Base-by-base conservation (phyloP, 1,140 invertebrate genomes). In the Hormaphis cornu region DNA sequence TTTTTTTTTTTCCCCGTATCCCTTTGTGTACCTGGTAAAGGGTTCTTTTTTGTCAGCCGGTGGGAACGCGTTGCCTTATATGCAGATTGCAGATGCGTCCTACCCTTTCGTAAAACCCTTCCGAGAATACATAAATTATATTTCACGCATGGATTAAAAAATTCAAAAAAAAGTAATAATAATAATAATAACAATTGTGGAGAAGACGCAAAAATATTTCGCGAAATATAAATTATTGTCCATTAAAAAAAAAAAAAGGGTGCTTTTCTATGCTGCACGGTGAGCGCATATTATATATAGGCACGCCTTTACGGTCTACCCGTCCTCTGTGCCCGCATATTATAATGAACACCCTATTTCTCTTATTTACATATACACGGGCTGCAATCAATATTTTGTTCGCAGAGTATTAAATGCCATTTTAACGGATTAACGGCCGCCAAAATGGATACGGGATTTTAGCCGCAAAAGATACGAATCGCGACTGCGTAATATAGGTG, bases 81-180 rank as follows among this genome's bases (percentile, higher is more conserved):
- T 63, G 59, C 59, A 63, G 59, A 63, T 63, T 63, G 59, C 59
- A 63, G 59, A 63, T 63, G 59, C 59, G 26, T 44, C 44, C 37
- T 30, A 63, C 59, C 59, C 59, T 63, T 33, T 26, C 40, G 26
- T 28, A 63, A 63, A 46, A 44, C 59, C 59, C 42, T 48, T 48
- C 59, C 59, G 59, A 46, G 59, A 63, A 63, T 63, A 63, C 59
- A 63, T 63, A 63, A 63, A 63, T 63, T 63, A 63, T 63, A 63
- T 63, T 63, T 63, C 59, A 63, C 59, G 59, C 59, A 63, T 63
- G 59, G 59, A 63, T 63, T 63, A 63, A 63, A 63, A 63, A 63
- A 63, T 48, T 63, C 59, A 63, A 63, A 63, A 61, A 63, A 63
- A n/a, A n/a, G n/a, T n/a, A n/a, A n/a, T n/a, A n/a, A n/a, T n/a